Percentiles rank a stretch among this genome's conserved stretches.
Evolutionary conservation across 2,113 vertebrate species (phyloP).

Genomic region (Dasyurus viverrinus): DNA sequence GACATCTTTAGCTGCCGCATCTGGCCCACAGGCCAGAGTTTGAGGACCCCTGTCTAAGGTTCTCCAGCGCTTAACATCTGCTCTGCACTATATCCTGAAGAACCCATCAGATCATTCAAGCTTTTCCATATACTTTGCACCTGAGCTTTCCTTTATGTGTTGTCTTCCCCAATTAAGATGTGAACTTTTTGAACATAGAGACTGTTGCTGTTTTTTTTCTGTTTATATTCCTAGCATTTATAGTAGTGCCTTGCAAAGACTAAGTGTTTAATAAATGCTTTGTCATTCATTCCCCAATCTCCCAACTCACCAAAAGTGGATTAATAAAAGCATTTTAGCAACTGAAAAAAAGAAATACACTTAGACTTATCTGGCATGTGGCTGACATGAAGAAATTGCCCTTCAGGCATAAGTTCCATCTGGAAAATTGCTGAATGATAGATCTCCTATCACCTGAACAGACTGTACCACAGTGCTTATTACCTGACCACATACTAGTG

Average conservation of each 20-base stretch:
- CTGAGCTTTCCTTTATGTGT: neutral
- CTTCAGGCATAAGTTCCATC: conserved; percentile 3
- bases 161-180: neutral
- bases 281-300: neutral
- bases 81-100: neutral
- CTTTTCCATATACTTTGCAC: neutral
- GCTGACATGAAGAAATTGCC: neutral
- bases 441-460: neutral
- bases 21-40: too few relatives aligned
- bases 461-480: neutral
- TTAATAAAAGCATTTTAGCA: neutral
- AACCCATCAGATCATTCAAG: neutral
- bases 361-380: neutral
- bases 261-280: neutral
- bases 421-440: neutral
- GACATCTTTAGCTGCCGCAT: too few relatives aligned
- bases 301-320: neutral
- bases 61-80: neutral
- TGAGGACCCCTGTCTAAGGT: neutral
- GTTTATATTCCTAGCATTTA: neutral
- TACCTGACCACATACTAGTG: neutral
- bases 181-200: neutral
- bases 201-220: neutral
- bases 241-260: neutral
- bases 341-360: neutral